These are phyloP conservation scores for Cheirogaleus major DNA, from an alignment of 2,797 vertebrate species.

Conservation along the genomic window DNA sequence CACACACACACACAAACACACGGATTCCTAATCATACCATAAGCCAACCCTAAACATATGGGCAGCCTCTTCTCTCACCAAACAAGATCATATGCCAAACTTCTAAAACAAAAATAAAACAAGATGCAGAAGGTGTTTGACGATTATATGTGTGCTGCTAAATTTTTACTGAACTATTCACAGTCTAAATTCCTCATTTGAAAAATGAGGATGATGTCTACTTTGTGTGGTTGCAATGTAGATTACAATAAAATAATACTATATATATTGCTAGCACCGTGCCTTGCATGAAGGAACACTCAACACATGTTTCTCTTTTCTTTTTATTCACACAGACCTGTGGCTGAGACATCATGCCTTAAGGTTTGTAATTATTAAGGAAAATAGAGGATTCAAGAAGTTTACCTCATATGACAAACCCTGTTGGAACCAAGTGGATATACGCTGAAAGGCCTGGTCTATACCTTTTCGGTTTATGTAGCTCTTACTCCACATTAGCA, in stretches of 20 bases:
- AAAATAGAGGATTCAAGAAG: neutral
- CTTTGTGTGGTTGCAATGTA: neutral
- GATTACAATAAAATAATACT: neutral
- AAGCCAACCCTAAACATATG: neutral
- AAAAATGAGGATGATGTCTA: neutral
- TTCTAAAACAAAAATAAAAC: slow-evolving; percentile 43
- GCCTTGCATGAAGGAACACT: neutral
- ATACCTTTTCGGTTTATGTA: neutral
- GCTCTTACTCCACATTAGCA: neutral
- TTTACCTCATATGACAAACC: neutral
- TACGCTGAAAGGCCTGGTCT: neutral
- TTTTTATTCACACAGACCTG: neutral
- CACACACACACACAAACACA: neutral
- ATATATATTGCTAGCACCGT: neutral
- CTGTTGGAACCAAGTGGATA: fast-evolving
- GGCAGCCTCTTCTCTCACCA: neutral
- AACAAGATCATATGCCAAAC: neutral
- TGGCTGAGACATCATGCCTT: neutral
- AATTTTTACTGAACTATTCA: neutral
- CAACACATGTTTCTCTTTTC: neutral
- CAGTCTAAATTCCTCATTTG: neutral
- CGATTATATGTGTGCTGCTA: neutral
- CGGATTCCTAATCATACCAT: neutral
- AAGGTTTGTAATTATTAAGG: neutral
- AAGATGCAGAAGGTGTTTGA: slow-evolving; percentile 6